Conservation (phyloP, 2,113 vertebrate genomes). For the Gambusia affinis region DNA sequence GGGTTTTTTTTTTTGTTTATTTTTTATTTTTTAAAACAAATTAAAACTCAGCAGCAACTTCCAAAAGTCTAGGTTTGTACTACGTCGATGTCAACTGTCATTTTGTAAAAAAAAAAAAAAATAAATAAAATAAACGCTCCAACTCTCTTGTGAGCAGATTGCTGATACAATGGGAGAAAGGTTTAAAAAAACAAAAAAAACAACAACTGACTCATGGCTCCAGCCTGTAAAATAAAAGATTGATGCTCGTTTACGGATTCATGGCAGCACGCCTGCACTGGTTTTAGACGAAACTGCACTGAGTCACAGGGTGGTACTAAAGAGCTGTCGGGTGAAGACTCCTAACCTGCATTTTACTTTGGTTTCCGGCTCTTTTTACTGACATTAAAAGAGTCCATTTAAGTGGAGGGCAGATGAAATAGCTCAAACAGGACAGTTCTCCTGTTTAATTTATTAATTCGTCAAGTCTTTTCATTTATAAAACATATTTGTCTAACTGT, state of each 20-base stretch:
- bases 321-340: too few species aligned
- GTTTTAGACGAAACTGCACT: not conserved
- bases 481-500: not conserved
- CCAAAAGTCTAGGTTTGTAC: not conserved
- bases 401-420: not conserved
- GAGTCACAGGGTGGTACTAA: not conserved
- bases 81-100: not conserved
- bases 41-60: not conserved
- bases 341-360: not conserved
- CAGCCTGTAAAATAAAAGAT: not conserved
- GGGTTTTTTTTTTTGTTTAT: too few species aligned
- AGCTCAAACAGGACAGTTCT: not conserved
- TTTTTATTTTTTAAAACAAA: not conserved
- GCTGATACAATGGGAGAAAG: not conserved
- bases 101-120: not conserved
- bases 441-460: not conserved
- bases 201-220: not conserved
- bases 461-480: not conserved
- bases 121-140: not conserved
- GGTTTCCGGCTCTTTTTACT: too few species aligned
- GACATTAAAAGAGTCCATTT: too few species aligned
- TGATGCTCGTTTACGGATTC: too few species aligned
- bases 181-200: not conserved
- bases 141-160: not conserved
- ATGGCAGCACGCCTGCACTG: slow-evolving; percentile 9